Base-by-base conservation (phyloP, 2,113 vertebrate genomes). In the Gymnobelideus leadbeateri region DNA sequence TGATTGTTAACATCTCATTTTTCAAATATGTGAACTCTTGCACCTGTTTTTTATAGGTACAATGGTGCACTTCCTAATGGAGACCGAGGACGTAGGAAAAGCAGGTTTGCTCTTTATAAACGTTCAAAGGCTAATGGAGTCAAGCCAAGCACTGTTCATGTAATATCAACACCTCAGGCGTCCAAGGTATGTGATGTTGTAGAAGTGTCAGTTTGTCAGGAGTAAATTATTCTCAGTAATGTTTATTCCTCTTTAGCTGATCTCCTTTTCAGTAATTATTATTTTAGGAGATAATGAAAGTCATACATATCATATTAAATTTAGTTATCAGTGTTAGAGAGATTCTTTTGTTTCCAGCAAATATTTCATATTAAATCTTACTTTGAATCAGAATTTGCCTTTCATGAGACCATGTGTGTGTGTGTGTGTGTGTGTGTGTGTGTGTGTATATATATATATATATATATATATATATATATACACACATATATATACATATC, bases 11-110 rank as follows among this genome's bases (percentile, higher is more conserved):
- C 91, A 46, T 57, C 92, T 92, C 26, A 92, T n/a, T 77, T 55
- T 54, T 31, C 49, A 54, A 89, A 43, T 91, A 55, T 95, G 16
- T 84, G 10, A 95, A 12, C 47, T 46, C 43, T 95, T 68, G 95
- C 57, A 52, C 90, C 26, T 96, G 89, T 52, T 0, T 96, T 97
- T 98, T 0, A 49, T 98, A 99, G 99, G 98, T 99, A 99, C 98
- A 99, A 99, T 99, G 99, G 99, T 98, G 99, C 99, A 92, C 99
- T 99, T 96, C 99, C 99, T 91, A 99, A 98, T 14, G 99, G 99
- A 97, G 99, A 99, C 98, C 98, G 99, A 95, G 99, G 99, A 37
- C 99, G 99, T 96, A 99, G 99, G 98, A 99, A 99, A 99, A 99
- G 99, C 99, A 99, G 99, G 97, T 99, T 99, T 98, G 99, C 99